Evolutionary conservation across 2,797 vertebrate species (phyloP).

Genomic region (Acrossocheilus fasciatus): DNA sequence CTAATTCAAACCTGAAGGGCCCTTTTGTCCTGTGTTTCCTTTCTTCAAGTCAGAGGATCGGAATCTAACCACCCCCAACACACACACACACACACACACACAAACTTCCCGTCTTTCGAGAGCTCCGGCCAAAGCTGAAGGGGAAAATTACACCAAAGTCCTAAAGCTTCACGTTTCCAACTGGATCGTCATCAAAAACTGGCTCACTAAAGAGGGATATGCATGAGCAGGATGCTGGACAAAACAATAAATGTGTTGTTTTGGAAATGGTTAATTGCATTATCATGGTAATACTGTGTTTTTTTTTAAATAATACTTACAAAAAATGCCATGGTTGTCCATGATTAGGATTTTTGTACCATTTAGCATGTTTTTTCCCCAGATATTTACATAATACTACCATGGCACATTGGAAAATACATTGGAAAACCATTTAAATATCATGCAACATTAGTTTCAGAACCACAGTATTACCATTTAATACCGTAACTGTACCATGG

Average conservation of each 20-base stretch:
- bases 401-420: background rate
- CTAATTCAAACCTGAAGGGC: slow-evolving; percentile 83
- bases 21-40: slow-evolving; percentile 81
- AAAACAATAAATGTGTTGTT: background rate
- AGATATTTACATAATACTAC: background rate
- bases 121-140: slow-evolving; percentile 37
- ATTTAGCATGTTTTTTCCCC: background rate
- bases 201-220: background rate
- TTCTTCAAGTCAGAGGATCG: slow-evolving; percentile 82
- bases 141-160: slow-evolving; percentile 69
- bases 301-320: background rate
- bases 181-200: slow-evolving; percentile 53
- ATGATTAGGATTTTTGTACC: background rate
- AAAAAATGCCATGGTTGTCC: background rate
- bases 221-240: background rate
- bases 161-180: slow-evolving; percentile 73
- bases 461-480: background rate
- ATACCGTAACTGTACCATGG: background rate
- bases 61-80: slow-evolving; percentile 76
- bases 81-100: slow-evolving; percentile 59
- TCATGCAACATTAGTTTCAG: background rate
- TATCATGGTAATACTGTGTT: no score
- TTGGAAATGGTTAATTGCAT: background rate
- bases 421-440: background rate
- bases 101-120: background rate